Conservation (phyloP, 2,888 invertebrate genomes). For the Chymomyza procnemis region DNA sequence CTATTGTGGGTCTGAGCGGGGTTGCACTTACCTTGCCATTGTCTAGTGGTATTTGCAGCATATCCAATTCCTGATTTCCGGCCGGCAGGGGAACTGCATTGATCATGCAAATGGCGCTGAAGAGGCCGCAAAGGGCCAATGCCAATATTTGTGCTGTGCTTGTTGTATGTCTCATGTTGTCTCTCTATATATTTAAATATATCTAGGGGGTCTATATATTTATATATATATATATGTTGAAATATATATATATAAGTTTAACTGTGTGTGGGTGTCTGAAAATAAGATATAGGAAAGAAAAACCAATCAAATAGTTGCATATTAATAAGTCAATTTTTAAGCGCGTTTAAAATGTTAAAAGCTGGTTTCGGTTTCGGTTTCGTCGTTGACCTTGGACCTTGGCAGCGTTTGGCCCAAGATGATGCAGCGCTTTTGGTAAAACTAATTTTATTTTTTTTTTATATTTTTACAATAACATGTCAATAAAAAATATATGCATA, state of each 20-base stretch:
- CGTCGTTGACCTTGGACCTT: constrained; percentile 4
- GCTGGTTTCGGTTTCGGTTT: background rate
- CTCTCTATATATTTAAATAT: constrained; percentile 11
- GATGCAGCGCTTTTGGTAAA: constrained; percentile 5
- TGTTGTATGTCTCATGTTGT: constrained; percentile 48
- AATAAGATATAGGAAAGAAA: constrained; percentile 20
- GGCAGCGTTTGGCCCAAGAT: background rate
- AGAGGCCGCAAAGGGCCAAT: constrained; percentile 54
- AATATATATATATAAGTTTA: background rate
- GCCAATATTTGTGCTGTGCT: constrained; percentile 53
- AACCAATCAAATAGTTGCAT: constrained; percentile 14
- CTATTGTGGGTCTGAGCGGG: background rate
- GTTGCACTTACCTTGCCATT: constrained; percentile 77
- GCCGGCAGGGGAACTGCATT: constrained; percentile 75
- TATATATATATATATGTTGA: constrained; percentile 1
- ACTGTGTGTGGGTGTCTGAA: constrained; percentile 12
- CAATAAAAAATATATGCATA: constrained; percentile 1
- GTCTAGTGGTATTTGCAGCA: constrained; percentile 77
- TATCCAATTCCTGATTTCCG: constrained; percentile 75
- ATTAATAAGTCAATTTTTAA: constrained; percentile 40
- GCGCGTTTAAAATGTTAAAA: background rate
- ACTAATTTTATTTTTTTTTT: constrained; percentile 16
- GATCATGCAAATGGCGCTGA: constrained; percentile 66
- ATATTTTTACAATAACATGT: constrained; percentile 1
- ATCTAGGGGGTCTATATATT: constrained; percentile 20